Evolutionary conservation across 2,888 invertebrate genomes (phyloP), one percentile per base, ranked within the genome.

Genomic region (Watsonalla cultraria): DNA sequence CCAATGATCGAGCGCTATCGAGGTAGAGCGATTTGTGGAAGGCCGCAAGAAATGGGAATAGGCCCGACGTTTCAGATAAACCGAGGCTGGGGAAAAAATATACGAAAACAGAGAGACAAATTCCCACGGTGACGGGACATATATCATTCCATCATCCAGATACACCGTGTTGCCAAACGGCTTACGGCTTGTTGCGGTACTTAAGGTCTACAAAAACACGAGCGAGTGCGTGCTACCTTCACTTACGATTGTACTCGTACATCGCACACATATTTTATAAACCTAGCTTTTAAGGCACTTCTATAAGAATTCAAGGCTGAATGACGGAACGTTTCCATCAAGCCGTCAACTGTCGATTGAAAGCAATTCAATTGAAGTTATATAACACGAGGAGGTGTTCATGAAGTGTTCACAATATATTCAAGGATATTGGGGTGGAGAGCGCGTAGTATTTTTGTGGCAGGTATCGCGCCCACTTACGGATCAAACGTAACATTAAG

Each of bases 41-140:
- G 49, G 49, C 37, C 49, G 15, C 49, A 49, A 49, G 49, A 49
- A 49, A 49, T 15, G 34, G 13, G 39, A n/a, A 37, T 37, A 37
- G 49, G 37, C 37, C 49, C 15, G 1, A 15, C 34, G 37, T 11
- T 4, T 37, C 49, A 37, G 49, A 49, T 37, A 48, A 48, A 14
- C 14, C 42, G 42, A 5, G 5, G 5, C 14, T 9, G 6, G 37
- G 39, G 37, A 49, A 49, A 49, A 49, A 49, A 49, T 49, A 49
- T 49, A 49, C 37, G 49, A 49, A 49, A 37, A 49, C 49, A 49
- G 49, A 37, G 49, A 49, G 49, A 49, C 49, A 49, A 49, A 49
- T 49, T 35, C 49, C 37, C 49, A 37, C 11, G 15, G 49, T 37
- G 49, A 9, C 15, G 37, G 37, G 35, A 48, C 37, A 37, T 48